phyloP scores from a whole-genome alignment of 2,888 invertebrate genomes.

The Lymantria monacha region DNA sequence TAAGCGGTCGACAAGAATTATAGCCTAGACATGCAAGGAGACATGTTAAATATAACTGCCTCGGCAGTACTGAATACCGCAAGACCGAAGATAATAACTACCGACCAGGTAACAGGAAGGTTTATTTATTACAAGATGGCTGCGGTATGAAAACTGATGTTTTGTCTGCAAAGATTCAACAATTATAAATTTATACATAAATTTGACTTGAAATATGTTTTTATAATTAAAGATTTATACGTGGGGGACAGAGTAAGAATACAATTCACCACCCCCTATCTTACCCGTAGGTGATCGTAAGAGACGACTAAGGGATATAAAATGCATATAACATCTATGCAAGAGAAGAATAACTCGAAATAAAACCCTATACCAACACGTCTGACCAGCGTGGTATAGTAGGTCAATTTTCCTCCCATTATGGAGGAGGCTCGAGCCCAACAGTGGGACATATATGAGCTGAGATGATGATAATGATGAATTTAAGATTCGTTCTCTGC shows the following conservation, averaged over 20 bases:
- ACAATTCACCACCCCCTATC: neutral
- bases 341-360: too few relatives aligned
- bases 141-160: neutral
- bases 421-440: too few relatives aligned
- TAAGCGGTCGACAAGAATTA: constrained; percentile 42
- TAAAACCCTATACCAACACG: too few relatives aligned
- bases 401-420: too few relatives aligned
- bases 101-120: constrained; percentile 8
- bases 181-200: neutral
- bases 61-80: constrained; percentile 21
- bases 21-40: constrained; percentile 46
- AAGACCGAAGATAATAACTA: constrained; percentile 21
- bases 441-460: too few relatives aligned
- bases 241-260: too few relatives aligned
- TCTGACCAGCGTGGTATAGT: too few relatives aligned
- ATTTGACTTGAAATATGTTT: too few relatives aligned
- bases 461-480: too few relatives aligned
- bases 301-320: too few relatives aligned
- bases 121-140: constrained; percentile 18
- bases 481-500: too few relatives aligned
- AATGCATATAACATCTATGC: too few relatives aligned
- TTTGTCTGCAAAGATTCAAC: neutral
- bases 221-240: neutral
- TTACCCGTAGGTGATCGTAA: neutral
- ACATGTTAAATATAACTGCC: constrained; percentile 53